phyloP scores from a whole-genome alignment of 2,888 invertebrate species.

The Aethes cnicana region DNA sequence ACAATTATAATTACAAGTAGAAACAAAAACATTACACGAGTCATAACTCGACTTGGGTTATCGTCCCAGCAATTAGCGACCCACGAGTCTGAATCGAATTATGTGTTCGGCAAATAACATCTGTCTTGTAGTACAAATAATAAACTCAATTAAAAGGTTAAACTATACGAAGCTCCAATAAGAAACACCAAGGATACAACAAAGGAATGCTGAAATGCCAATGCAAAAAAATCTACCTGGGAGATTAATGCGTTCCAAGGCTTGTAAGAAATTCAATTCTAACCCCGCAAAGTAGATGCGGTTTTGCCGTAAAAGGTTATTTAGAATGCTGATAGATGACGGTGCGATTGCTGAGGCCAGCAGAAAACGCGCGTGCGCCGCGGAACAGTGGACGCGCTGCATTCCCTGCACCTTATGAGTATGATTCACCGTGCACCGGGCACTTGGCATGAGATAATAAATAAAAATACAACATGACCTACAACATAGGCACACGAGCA shows the following conservation, averaged over 20 bases:
- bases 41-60: conserved; percentile 6
- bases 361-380: conserved; percentile 50
- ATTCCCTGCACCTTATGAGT: conserved; percentile 61
- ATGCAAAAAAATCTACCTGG: conserved; percentile 61
- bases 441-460: conserved; percentile 64
- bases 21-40: not conserved
- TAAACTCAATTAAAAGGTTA: conserved; percentile 15
- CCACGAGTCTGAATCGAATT: conserved; percentile 18
- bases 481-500: conserved; percentile 46
- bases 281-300: conserved; percentile 41
- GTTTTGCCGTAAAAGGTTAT: conserved; percentile 35
- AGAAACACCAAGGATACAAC: conserved; percentile 42
- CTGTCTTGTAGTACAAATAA: conserved; percentile 30
- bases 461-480: conserved; percentile 61
- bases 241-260: conserved; percentile 40
- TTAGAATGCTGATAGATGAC: conserved; percentile 38
- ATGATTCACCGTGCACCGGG: conserved; percentile 67
- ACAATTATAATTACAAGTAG: conserved; percentile 13
- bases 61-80: conserved; percentile 12
- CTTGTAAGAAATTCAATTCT: conserved; percentile 43
- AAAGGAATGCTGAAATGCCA: conserved; percentile 49
- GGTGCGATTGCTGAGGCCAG: conserved; percentile 44
- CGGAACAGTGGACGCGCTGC: conserved; percentile 60
- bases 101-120: conserved; percentile 8
- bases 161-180: conserved; percentile 10